Percentiles rank a stretch among this genome's conserved stretches.
These are phyloP conservation scores for Stegastes partitus DNA, from an alignment of 2,113 vertebrate species.

Conservation along the genomic window DNA sequence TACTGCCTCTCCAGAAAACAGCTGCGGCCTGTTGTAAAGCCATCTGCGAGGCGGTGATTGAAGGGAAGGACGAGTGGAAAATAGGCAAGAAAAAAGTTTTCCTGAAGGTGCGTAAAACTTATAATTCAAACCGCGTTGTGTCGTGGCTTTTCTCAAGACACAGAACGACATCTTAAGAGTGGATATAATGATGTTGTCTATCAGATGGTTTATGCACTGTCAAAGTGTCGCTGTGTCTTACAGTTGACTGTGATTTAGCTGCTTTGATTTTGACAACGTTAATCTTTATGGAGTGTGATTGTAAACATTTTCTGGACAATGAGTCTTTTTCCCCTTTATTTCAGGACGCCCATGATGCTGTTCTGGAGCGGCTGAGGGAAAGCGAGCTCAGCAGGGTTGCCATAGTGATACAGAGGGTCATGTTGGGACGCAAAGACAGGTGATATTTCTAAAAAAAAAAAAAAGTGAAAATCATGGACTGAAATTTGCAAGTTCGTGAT, in stretches of 20 bases:
- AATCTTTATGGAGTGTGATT: no score
- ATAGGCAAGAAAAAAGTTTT: slow-evolving; percentile 93
- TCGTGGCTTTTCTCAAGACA: background rate
- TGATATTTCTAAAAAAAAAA: slow-evolving; percentile 57
- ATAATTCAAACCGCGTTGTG: slow-evolving; percentile 2
- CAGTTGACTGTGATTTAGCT: no score
- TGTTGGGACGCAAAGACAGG: slow-evolving; percentile 91
- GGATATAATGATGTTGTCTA: no score
- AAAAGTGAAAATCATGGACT: background rate
- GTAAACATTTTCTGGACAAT: background rate
- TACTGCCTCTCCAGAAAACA: slow-evolving; percentile 76
- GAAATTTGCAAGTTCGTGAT: background rate
- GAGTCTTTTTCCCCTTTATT: background rate
- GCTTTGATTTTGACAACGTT: no score
- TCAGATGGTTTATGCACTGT: no score
- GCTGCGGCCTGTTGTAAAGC: slow-evolving; percentile 80
- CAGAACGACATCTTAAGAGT: background rate
- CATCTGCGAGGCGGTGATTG: slow-evolving; percentile 85
- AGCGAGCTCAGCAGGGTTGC: slow-evolving; percentile 84
- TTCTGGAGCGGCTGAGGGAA: slow-evolving; percentile 87
- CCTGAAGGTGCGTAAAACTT: slow-evolving; percentile 87
- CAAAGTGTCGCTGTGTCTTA: no score
- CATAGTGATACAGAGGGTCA: slow-evolving; percentile 90
- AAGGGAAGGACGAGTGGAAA: slow-evolving; percentile 88
- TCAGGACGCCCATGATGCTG: slow-evolving; percentile 90